Evolutionary conservation across 1,140 invertebrate genomes (phyloP), one percentile per base, ranked within the genome.

Genomic region (Phthorimaea operculella): DNA sequence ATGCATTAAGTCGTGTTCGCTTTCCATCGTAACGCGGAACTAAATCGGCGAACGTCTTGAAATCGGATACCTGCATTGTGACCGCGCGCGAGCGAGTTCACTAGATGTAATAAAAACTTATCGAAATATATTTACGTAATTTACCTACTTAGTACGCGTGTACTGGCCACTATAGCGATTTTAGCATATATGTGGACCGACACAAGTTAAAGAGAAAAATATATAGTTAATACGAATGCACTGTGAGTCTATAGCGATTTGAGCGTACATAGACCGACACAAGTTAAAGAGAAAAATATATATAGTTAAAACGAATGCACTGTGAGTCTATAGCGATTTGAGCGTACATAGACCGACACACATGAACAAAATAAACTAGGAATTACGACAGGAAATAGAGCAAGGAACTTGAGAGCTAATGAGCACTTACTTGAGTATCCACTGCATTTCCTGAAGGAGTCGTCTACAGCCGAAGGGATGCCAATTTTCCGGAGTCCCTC

Each of bases 21-120:
- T 52, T 52, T 6, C 51, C 51, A 33, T 52, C 51, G 16, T 52
- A 52, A 4, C 51, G 10, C 15, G 51, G 51, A 28, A 52, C 34
- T 17, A 52, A 14, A 12, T 50, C 48, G 9, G 48, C 8, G 14
- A 50, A 12, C 21, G 21, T 50, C n/a, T 33, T 50, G 14, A 12
- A 50, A 50, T 50, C 44, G 44, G 44, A 11, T 47, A 14, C 44
- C 44, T n/a, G 11, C 44, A 47, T 47, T 47, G n/a, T 47, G 21
- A 28, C 21, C 21, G 21, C 21, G 21, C 21, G 21, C 21, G 21
- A 28, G 21, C 21, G 21, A 28, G 21, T 28, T 28, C 21, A 28
- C 39, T 42, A n/a, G n/a, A n/a, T 42, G 3, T 42, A 42, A n/a
- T 4, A 42, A 42, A 42, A 11, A 42, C 39, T 14, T n/a, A n/a